Base-by-base conservation (phyloP, 1,140 invertebrate genomes). In the Ostrea edulis region DNA sequence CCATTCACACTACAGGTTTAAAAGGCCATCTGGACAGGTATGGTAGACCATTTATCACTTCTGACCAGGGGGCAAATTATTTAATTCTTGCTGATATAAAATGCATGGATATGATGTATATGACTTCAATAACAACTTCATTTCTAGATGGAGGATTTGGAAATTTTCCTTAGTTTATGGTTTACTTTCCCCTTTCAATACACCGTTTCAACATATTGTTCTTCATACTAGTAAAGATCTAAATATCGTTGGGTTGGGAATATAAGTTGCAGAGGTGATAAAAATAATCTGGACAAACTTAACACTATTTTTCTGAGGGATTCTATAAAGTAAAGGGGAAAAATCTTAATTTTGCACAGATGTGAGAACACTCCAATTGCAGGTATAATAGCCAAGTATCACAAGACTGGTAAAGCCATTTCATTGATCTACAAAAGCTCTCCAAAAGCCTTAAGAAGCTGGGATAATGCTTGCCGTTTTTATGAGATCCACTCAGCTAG, bases 331-430 rank as follows among this genome's bases (percentile, higher is more conserved):
- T 77, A 77, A 14, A 35, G 68, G 68, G 68, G 68, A 25, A 35
- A 77, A 77, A 77, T 77, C 22, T 77, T 77, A 77, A 77, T 77
- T 77, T 77, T 35, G 68, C 68, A 77, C 68, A 77, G 68, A 77
- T 77, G 68, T 77, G 68, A 77, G 68, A 77, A 77, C 25, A 77
- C 68, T 77, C 68, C 68, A 77, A 77, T 77, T 77, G 68, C 68
- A 77, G 68, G 68, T 77, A 77, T 77, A 29, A 77, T 77, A 77
- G 68, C 25, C 25, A 17, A 77, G 68, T 77, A 77, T 77, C 68
- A 77, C 29, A 77, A 35, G 68, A 77, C 68, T 77, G 68, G 68
- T 77, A 77, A 77, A 77, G 68, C 25, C 68, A 77, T 77, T 77
- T 77, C 68, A 25, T 25, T 77, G 68, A 77, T 77, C 68, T 77